Base-by-base conservation (phyloP, 1,140 invertebrate genomes). In the Habropoda laboriosa region DNA sequence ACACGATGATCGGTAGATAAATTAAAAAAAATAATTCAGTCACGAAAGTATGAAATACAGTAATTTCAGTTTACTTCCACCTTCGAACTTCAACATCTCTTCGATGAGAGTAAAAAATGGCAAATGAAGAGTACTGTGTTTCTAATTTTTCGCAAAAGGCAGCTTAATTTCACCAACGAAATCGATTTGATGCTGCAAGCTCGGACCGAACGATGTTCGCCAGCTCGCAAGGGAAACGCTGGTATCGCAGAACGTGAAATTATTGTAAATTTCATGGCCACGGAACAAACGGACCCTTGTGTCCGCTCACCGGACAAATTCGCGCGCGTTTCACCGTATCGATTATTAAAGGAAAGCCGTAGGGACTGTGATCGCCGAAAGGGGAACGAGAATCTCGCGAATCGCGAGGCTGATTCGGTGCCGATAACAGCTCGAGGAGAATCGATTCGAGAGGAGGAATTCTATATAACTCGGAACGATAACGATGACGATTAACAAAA, bases 401-500 rank as follows among this genome's bases (percentile, higher is more conserved):
- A 24, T 3, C n/a, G 27, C 3, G 35, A 12, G 3, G 2, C 4
- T 35, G 16, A 8, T 47, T 6, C 8, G 21, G 13, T n/a, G n/a
- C n/a, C 45, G 45, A 51, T 35, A 51, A 51, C 12, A 35, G 12
- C n/a, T 21, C 45, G 0, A 30, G 21, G 6, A 32, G 21, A 67
- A 67, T 49, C 64, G 64, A 49, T 21, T n/a, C n/a, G n/a, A 32
- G 27, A 30, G 18, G 6, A n/a, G 64, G 13, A 49, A 32, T 67
- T 49, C 35, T 64, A n/a, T n/a, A n/a, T n/a, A 24, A 40, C 27
- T 13, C 18, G 5, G 8, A 2, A 32, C 21, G 45, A 0, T 35
- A 49, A 51, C 45, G 64, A 67, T 13, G 27, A 35, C 21, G 10
- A 67, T 67, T 67, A 67, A 47, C 35, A 67, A 32, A 18, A 10